These are phyloP conservation scores for Umimayanthus chanpuru DNA, from an alignment of 92 coral and sea anemone genomes.

Conservation along the genomic window DNA sequence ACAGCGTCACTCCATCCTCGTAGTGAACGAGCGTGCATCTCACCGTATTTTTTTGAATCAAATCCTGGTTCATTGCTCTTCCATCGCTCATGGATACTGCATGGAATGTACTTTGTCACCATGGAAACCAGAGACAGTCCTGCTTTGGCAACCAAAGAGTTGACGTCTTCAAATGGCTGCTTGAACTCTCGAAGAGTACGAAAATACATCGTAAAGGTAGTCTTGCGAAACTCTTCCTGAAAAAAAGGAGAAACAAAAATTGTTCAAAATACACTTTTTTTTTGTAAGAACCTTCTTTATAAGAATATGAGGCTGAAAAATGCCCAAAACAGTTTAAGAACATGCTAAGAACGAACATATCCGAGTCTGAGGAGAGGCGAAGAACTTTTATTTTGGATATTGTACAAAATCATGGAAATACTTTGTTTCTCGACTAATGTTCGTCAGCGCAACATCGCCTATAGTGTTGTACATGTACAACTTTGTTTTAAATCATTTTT, in stretches of 20 bases:
- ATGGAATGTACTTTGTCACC: slow-evolving; percentile 31
- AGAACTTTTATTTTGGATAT: too few relatives aligned
- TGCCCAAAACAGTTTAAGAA: too few relatives aligned
- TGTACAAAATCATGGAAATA: too few relatives aligned
- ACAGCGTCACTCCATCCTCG: slow-evolving; percentile 48
- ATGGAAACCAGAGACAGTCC: slow-evolving; percentile 56
- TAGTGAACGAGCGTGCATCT: background rate
- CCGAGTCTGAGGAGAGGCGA: too few relatives aligned
- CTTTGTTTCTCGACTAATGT: too few relatives aligned
- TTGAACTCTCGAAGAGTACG: slow-evolving; percentile 39
- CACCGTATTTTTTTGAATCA: slow-evolving; percentile 38
- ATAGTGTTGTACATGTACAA: too few relatives aligned
- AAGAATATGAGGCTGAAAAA: too few relatives aligned
- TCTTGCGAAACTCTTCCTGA: slow-evolving; percentile 53
- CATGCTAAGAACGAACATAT: too few relatives aligned
- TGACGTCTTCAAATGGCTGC: slow-evolving; percentile 44
- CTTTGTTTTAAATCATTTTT: too few relatives aligned
- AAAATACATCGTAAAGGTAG: slow-evolving; percentile 21
- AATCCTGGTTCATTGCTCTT: background rate
- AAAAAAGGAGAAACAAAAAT: background rate
- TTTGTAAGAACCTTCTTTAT: too few relatives aligned
- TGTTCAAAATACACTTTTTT: background rate
- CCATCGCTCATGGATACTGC: background rate
- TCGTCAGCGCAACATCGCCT: too few relatives aligned
- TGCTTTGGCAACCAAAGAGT: slow-evolving; percentile 45